phyloP scores from a whole-genome alignment of 1,140 invertebrate genomes.

The Dreissena rostriformis region DNA sequence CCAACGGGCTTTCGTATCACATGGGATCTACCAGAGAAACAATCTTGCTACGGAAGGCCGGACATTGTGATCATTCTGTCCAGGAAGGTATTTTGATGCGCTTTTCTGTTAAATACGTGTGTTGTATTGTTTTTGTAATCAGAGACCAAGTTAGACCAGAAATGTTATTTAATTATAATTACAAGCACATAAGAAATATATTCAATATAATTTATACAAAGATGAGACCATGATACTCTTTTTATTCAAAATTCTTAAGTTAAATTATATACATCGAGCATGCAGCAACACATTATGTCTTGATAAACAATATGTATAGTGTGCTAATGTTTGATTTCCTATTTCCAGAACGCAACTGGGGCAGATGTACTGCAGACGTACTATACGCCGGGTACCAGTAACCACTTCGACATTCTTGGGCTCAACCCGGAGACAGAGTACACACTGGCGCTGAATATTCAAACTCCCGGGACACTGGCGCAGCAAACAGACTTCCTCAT shows the following conservation, averaged over 20 bases:
- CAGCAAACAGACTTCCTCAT: neutral
- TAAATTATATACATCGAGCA: too few species aligned
- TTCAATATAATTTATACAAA: too few species aligned
- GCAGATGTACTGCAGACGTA: neutral
- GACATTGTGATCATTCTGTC: conserved; percentile 28
- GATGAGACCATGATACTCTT: too few species aligned
- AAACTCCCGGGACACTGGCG: neutral
- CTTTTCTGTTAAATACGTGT: neutral
- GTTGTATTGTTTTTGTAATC: too few species aligned
- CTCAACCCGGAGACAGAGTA: conserved; percentile 25
- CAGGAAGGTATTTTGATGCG: neutral
- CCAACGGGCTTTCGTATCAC: conserved; percentile 12
- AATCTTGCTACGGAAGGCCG: conserved; percentile 29
- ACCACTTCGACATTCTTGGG: conserved; percentile 8
- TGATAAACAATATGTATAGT: neutral
- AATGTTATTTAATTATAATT: too few species aligned
- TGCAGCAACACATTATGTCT: too few species aligned
- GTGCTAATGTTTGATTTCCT: neutral
- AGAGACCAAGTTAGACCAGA: too few species aligned
- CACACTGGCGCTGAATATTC: neutral
- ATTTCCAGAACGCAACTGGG: neutral
- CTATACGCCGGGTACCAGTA: neutral
- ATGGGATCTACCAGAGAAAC: conserved; percentile 35
- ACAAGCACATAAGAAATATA: too few species aligned
- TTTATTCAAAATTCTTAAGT: too few species aligned